Conservation (phyloP, 2,113 vertebrate species). For the Takifugu flavidus region DNA sequence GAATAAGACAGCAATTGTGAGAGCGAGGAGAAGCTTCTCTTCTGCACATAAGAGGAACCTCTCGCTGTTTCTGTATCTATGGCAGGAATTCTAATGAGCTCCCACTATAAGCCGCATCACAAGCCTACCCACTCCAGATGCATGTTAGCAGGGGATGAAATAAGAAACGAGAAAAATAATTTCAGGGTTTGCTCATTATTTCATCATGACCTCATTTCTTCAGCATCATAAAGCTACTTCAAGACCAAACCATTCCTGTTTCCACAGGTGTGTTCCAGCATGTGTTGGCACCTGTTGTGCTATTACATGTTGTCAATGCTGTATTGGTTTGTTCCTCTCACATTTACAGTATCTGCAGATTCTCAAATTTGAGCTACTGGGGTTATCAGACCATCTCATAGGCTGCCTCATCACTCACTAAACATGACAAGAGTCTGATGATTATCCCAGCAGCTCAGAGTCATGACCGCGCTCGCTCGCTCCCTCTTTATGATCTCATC, state of each 20-base stretch:
- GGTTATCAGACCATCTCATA: not conserved
- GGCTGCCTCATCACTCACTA: too few relatives aligned
- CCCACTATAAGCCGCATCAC: slow-evolving; percentile 19
- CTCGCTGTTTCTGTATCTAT: slow-evolving; percentile 25
- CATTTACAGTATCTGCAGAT: not conserved
- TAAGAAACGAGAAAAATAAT: not conserved
- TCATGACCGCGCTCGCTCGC: not conserved
- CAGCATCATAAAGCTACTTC: too few relatives aligned
- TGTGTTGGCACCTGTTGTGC: too few relatives aligned
- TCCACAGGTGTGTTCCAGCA: too few relatives aligned
- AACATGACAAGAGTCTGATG: not conserved
- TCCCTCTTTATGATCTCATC: slow-evolving; percentile 4
- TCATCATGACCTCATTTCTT: not conserved
- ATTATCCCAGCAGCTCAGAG: not conserved
- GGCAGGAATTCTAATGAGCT: slow-evolving; percentile 31
- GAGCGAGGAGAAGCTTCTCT: too few relatives aligned
- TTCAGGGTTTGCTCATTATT: not conserved
- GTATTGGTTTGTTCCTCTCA: not conserved
- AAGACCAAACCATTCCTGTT: too few relatives aligned
- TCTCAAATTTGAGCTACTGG: not conserved
- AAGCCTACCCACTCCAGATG: slow-evolving; percentile 9
- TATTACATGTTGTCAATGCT: not conserved
- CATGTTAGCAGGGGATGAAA: not conserved
- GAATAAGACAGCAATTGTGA: too few relatives aligned
- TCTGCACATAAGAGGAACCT: slow-evolving; percentile 10